Evolutionary conservation across 1,140 invertebrate genomes (phyloP).

Genomic region (Caerostris darwini): DNA sequence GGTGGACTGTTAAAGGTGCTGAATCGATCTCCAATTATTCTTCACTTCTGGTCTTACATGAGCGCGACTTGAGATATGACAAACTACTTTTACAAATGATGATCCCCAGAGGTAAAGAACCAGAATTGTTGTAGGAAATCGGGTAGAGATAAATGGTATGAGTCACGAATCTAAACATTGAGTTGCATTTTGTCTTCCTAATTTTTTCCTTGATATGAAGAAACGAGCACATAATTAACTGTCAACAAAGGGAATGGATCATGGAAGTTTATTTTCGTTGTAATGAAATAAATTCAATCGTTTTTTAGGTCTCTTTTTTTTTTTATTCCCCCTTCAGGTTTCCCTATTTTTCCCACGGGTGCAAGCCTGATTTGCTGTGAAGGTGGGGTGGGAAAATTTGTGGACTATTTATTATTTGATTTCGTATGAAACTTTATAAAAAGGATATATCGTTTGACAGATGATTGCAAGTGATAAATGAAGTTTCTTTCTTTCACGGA

Average conservation of each 20-base stretch:
- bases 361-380: not conserved
- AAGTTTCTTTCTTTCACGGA: too few species aligned
- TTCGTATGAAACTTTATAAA: not conserved
- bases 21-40: slow-evolving; percentile 48
- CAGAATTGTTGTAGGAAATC: not conserved
- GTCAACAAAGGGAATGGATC: slow-evolving; percentile 25
- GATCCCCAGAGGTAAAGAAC: slow-evolving; percentile 11
- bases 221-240: slow-evolving; percentile 37
- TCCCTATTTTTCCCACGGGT: not conserved
- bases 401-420: not conserved
- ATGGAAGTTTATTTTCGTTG: slow-evolving; percentile 15
- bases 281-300: slow-evolving; percentile 7
- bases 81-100: slow-evolving; percentile 48
- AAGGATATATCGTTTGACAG: too few species aligned
- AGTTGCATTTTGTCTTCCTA: slow-evolving; percentile 20
- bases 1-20: slow-evolving; percentile 35
- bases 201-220: slow-evolving; percentile 4
- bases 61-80: slow-evolving; percentile 20
- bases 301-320: slow-evolving; percentile 5
- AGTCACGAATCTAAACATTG: slow-evolving; percentile 42
- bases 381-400: not conserved
- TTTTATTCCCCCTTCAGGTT: not conserved
- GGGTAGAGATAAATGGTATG: slow-evolving; percentile 20
- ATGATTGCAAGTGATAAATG: too few species aligned
- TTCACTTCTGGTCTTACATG: slow-evolving; percentile 32